These are phyloP conservation scores for Centropus bengalensis DNA, from an alignment of 2,113 vertebrate species.

Conservation along the genomic window DNA sequence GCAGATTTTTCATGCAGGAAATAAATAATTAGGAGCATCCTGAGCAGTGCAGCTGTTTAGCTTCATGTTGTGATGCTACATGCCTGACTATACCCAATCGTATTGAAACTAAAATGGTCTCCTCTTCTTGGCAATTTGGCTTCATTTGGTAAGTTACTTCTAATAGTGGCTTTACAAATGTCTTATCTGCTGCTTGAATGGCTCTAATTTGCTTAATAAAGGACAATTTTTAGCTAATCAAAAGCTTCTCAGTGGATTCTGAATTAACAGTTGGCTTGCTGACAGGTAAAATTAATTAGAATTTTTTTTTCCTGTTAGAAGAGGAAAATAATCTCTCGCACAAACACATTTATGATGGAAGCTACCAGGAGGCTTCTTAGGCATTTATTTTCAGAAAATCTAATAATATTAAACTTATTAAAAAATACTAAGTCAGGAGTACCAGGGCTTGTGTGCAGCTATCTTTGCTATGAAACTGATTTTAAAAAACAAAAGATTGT, in stretches of 20 bases:
- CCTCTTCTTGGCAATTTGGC: background rate
- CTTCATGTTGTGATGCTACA: background rate
- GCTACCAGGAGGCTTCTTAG: background rate
- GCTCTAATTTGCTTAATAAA: constrained; percentile 39
- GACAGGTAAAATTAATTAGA: constrained; percentile 37
- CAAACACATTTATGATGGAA: background rate
- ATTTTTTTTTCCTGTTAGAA: background rate
- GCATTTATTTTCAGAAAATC: background rate
- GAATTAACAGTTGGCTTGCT: constrained; percentile 19
- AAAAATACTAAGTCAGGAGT: background rate
- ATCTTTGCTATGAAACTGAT: background rate
- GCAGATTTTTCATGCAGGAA: constrained; percentile 32
- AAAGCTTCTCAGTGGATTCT: constrained; percentile 26
- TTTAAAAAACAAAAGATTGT: background rate
- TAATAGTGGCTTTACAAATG: background rate
- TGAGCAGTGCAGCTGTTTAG: background rate
- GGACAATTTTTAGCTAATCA: constrained; percentile 31
- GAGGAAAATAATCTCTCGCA: background rate
- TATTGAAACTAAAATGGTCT: background rate
- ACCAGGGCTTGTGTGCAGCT: background rate
- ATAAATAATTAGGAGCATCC: background rate
- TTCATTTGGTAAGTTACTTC: background rate
- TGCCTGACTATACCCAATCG: background rate
- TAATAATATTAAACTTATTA: background rate
- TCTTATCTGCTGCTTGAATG: background rate